Evolutionary conservation across 2,113 vertebrate species (phyloP).

Genomic region (Grammatotria lemairii): DNA sequence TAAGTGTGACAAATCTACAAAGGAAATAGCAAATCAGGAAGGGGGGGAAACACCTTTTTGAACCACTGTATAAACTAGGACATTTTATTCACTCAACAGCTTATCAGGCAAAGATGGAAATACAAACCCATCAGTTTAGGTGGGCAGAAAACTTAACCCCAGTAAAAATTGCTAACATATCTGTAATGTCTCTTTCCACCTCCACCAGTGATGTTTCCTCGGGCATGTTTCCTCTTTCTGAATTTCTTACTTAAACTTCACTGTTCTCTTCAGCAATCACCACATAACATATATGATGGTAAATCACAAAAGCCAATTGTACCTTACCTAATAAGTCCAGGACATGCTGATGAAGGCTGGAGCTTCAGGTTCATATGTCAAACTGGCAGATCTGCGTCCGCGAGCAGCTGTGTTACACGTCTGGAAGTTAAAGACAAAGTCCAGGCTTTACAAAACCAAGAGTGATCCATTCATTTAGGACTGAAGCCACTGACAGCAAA

Average conservation of each 20-base stretch:
- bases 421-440: not conserved
- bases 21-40: not conserved
- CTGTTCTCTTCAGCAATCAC: not conserved
- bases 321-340: constrained; percentile 11
- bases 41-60: not conserved
- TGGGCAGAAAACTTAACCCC: not conserved
- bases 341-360: not conserved
- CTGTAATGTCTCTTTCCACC: not conserved
- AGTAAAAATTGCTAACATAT: not conserved
- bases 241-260: not conserved
- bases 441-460: not conserved
- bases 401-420: not conserved
- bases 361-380: not conserved
- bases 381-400: not conserved
- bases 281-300: not conserved
- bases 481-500: not conserved
- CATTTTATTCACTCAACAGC: not conserved
- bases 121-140: not conserved
- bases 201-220: not conserved
- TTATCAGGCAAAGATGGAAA: not conserved
- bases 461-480: not conserved
- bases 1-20: not conserved
- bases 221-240: not conserved
- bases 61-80: not conserved
- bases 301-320: not conserved